Evolutionary conservation across 1,140 invertebrate species (phyloP), one percentile per base, ranked within the genome.

Genomic region (Dinothrombium tinctorium): DNA sequence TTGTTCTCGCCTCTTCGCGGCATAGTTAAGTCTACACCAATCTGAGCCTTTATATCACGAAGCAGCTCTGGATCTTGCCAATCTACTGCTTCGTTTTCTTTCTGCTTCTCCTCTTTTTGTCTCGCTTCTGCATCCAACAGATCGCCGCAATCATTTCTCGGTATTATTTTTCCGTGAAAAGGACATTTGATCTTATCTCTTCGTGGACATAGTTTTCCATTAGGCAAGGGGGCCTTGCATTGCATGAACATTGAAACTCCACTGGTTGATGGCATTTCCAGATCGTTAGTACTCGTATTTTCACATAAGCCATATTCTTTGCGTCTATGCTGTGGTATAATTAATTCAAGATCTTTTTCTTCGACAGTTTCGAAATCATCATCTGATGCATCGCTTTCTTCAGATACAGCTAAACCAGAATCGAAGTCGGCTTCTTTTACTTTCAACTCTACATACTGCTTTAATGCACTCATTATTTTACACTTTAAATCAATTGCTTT

Each of bases 171-270:
- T 5, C 71, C 71, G 59, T 73, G 71, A 47, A 73, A 66, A 24
- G 71, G 71, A 59, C 71, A 73, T 53, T 70, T 72, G 25, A 54
- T 44, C 48, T 68, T 47, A 49, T 73, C 71, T 54, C 60, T 61
- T 41, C 71, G 53, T 20, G 69, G 65, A 57, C 71, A 73, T 4
- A 73, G 53, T 46, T 60, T 65, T 21, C 71, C 71, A 51, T 55
- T 67, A 8, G 62, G 56, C 33, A 73, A 45, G 32, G 63, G 65
- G 42, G 66, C 66, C 15, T 37, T 41, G 26, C 41, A 43, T 31
- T 33, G 22, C 14, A 21, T 24, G 17, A n/a, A 20, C 9, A 4
- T 15, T 12, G 29, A 12, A n/a, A 11, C 14, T 9, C 21, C 3
- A 28, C 12, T 31, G 14, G 29, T 17, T 39, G 24, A 43, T 35